These are phyloP conservation scores for Palythoa grandiflora DNA, from an alignment of 92 coral and sea anemone species.

Conservation along the genomic window DNA sequence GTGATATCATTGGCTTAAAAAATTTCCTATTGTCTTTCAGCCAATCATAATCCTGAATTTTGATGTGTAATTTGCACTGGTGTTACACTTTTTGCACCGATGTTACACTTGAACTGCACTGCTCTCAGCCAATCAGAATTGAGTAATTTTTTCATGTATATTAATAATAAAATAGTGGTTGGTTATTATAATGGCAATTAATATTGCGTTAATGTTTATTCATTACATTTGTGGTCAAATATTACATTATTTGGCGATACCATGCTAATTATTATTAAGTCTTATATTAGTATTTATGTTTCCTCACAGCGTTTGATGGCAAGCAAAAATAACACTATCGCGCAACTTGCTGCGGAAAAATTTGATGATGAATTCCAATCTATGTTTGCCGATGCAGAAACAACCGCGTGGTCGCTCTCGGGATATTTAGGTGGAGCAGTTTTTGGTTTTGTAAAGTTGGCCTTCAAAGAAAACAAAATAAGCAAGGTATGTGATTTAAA, in stretches of 20 bases:
- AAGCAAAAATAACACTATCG: neutral
- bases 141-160: too few relatives aligned
- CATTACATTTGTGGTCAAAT: too few relatives aligned
- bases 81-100: too few relatives aligned
- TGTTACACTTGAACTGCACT: too few relatives aligned
- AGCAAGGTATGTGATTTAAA: neutral
- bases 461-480: neutral
- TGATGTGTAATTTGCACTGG: too few relatives aligned
- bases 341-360: neutral
- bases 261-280: too few relatives aligned
- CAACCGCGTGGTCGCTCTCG: neutral
- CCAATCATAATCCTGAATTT: too few relatives aligned
- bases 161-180: too few relatives aligned
- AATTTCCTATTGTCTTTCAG: too few relatives aligned
- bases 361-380: neutral
- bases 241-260: too few relatives aligned
- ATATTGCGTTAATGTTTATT: neutral
- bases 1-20: too few relatives aligned
- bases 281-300: neutral
- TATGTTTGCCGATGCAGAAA: conserved; percentile 16
- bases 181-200: neutral
- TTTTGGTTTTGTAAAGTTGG: neutral
- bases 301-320: neutral
- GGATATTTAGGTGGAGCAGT: neutral
- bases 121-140: too few relatives aligned